Conservation (phyloP, 2,888 invertebrate species). For the Phragmatobia fuliginosa region DNA sequence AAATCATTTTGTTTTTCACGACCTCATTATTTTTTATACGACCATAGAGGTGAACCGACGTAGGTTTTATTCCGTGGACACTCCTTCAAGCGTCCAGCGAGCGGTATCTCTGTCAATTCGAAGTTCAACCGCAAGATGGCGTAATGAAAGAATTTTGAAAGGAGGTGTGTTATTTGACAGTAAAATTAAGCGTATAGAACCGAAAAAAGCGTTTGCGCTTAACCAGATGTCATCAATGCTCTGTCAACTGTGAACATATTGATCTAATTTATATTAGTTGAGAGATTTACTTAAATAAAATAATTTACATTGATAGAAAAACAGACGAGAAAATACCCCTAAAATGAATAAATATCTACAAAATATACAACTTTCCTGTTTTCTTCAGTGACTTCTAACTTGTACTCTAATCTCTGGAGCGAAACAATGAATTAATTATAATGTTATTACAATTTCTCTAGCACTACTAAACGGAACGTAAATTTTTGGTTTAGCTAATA, state of each 20-base stretch:
- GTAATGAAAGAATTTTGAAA: no score
- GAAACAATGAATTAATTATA: neutral
- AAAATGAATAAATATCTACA: neutral
- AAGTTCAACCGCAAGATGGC: no score
- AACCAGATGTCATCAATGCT: neutral
- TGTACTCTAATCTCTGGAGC: neutral
- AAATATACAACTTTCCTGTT: neutral
- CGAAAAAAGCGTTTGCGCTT: no score
- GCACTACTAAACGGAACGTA: constrained; percentile 13
- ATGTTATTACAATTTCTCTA: neutral
- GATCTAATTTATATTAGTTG: neutral
- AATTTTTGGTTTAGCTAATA: constrained; percentile 35
- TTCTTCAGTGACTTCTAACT: neutral
- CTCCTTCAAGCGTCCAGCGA: no score
- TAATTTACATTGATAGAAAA: neutral
- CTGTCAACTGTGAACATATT: neutral
- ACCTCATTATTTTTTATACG: no score
- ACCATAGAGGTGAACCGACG: no score
- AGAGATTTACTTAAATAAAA: neutral
- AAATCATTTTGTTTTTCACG: no score
- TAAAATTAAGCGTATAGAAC: no score
- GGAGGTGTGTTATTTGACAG: no score
- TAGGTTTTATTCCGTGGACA: no score
- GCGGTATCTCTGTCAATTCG: no score
- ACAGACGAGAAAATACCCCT: neutral